Evolutionary conservation across 2,797 vertebrate genomes (phyloP).

Genomic region (Lagorchestes hirsutus): DNA sequence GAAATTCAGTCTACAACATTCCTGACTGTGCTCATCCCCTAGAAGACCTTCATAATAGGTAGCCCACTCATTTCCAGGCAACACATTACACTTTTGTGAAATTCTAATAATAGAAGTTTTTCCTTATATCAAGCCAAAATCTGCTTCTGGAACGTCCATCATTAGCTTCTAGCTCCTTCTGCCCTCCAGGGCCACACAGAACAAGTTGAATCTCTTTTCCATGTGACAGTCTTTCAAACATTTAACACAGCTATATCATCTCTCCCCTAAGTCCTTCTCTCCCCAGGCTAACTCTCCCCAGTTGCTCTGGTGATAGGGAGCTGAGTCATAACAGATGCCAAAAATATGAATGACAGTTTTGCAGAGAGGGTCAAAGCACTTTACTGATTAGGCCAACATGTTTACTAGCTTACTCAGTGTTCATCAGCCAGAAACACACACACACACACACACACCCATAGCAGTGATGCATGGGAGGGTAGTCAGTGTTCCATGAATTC

Average conservation of each 20-base stretch:
- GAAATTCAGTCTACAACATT: background rate
- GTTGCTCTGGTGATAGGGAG: background rate
- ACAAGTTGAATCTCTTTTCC: background rate
- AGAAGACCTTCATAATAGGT: background rate
- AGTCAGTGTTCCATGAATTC: background rate
- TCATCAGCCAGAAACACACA: background rate
- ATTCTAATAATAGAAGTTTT: background rate
- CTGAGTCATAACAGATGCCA: slow-evolving; percentile 7
- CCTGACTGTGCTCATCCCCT: background rate
- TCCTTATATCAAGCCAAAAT: background rate
- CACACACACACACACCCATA: too few relatives aligned
- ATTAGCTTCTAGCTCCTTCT: background rate
- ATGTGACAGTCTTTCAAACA: background rate
- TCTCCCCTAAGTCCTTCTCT: background rate
- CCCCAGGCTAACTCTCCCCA: background rate
- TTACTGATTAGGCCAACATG: background rate
- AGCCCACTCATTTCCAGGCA: background rate
- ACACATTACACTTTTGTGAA: background rate
- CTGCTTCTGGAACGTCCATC: background rate
- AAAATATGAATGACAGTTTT: slow-evolving; percentile 10
- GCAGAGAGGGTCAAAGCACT: background rate
- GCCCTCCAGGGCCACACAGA: background rate
- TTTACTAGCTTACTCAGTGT: background rate
- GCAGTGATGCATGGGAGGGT: background rate
- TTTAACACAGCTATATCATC: background rate